These are phyloP conservation scores for Pomatorhinus ruficollis DNA, from an alignment of 2,113 vertebrate species.

Conservation along the genomic window DNA sequence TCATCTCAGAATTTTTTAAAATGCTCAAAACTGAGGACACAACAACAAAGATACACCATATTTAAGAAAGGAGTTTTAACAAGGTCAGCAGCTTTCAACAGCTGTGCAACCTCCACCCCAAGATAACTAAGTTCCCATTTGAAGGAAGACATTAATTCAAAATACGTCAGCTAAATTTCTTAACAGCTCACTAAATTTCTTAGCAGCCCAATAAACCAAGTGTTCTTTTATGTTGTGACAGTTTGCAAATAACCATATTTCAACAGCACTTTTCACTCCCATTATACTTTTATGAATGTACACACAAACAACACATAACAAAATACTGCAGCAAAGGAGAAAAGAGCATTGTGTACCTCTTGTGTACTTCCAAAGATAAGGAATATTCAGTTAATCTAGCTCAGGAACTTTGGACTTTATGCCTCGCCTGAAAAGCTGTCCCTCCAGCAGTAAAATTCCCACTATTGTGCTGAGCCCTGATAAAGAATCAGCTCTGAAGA, in stretches of 20 bases:
- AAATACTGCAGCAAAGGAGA: not conserved
- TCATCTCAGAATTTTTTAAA: not conserved
- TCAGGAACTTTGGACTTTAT: slow-evolving; percentile 9
- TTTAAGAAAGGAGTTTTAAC: not conserved
- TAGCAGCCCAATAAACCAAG: not conserved
- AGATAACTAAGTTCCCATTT: not conserved
- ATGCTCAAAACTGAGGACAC: not conserved
- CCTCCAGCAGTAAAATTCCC: slow-evolving; percentile 22
- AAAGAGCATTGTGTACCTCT: not conserved
- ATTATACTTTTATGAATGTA: not conserved
- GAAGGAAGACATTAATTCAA: not conserved
- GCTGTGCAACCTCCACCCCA: not conserved
- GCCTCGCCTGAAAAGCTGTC: not conserved
- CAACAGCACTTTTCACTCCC: not conserved
- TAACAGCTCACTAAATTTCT: not conserved
- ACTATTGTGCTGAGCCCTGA: not conserved
- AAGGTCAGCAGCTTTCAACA: slow-evolving; percentile 2
- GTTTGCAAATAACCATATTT: not conserved
- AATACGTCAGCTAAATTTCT: not conserved
- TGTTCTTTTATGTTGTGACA: not conserved
- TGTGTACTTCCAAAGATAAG: slow-evolving; percentile 12
- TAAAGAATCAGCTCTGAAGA: slow-evolving; percentile 15
- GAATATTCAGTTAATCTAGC: not conserved
- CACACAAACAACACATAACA: not conserved
- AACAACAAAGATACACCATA: not conserved